Conservation (phyloP, 2,888 invertebrate genomes). For the Troglohyphantes excavatus region DNA sequence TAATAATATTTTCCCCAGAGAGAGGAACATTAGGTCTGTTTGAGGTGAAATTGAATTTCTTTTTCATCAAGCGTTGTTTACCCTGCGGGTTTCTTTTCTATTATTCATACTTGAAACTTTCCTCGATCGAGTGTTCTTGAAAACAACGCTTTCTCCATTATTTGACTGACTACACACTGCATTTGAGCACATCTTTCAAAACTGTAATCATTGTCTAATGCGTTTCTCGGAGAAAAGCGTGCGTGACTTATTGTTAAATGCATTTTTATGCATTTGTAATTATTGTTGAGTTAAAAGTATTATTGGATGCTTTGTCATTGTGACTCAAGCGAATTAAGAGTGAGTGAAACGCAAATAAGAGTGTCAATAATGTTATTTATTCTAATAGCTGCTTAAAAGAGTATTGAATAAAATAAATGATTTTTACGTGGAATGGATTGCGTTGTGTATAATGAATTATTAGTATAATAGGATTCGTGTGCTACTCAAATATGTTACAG, state of each 20-base stretch:
- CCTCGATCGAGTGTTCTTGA: too few species aligned
- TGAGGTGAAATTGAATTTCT: constrained; percentile 1
- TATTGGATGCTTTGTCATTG: not conserved
- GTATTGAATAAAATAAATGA: not conserved
- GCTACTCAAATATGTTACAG: too few species aligned
- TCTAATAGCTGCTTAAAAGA: not conserved
- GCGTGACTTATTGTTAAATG: not conserved
- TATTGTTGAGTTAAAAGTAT: not conserved
- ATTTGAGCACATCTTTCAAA: not conserved
- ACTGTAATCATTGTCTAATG: not conserved
- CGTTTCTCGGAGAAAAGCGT: not conserved
- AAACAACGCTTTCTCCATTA: not conserved
- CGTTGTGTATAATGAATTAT: too few species aligned
- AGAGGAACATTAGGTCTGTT: not conserved
- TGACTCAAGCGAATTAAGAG: not conserved
- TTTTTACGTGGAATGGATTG: not conserved
- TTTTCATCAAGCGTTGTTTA: not conserved
- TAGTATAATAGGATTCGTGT: too few species aligned
- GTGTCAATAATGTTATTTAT: not conserved
- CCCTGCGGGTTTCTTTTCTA: not conserved
- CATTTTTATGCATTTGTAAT: too few species aligned
- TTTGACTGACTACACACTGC: too few species aligned
- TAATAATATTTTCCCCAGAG: constrained; percentile 1
- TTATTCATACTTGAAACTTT: not conserved
- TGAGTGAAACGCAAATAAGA: not conserved